Base-by-base conservation (phyloP, 2,888 invertebrate genomes). In the Cantharis rufa region DNA sequence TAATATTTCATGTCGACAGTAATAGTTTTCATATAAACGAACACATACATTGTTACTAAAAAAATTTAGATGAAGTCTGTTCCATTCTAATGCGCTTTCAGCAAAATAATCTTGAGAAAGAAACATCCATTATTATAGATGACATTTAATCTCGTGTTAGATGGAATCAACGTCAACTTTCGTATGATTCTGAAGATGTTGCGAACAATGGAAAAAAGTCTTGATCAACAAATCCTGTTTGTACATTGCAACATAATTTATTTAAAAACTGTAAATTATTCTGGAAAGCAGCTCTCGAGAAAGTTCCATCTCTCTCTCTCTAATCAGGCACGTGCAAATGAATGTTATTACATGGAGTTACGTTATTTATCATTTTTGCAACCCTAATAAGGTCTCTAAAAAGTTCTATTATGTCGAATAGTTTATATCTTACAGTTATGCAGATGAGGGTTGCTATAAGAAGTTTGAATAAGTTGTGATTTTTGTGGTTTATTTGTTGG, bases 381-480 rank as follows among this genome's bases (percentile, higher is more conserved):
- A 48, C 48, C 48, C 48, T 48, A 48, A 48, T n/a, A 48, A 48
- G 48, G 48, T 48, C 48, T n/a, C 48, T 48, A 48, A 48, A 48
- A 48, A 48, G 48, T 48, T 48, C 48, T 48, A n/a, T 64, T 64
- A 64, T 64, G 64, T 21, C 21, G 24, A 66, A 66, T 66, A 66
- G 64, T 66, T 48, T 66, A 66, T 66, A 66, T 66, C 64, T 66
- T 66, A 66, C 18, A 66, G 64, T 66, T 66, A 66, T 66, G 64
- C 24, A 66, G 64, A 66, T 66, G 21, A 66, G 64, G 64, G 21
- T 66, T 66, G 64, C 21, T 66, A 66, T 66, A 66, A 66, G 64
- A 66, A 66, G 64, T 66, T 66, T 66, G 64, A 66, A 66, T 66
- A 66, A 66, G 64, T 66, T 66, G 64, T 66, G 64, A 66, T 66